phyloP scores from a whole-genome alignment of 2,797 vertebrate species.

The Rhynchonycteris naso region DNA sequence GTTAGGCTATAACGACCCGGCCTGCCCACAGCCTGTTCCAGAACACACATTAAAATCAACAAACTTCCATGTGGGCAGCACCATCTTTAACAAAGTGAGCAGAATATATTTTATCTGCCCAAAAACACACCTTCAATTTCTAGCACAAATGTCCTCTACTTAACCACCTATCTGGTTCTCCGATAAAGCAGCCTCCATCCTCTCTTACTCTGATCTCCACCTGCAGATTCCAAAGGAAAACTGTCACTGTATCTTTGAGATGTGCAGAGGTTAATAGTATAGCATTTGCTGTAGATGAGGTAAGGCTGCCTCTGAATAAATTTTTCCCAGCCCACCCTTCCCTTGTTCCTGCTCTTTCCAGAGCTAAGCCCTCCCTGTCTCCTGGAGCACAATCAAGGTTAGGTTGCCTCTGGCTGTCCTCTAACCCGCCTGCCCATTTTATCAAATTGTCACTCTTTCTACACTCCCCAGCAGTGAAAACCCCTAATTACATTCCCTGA shows the following conservation, averaged over 20 bases:
- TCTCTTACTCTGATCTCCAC: not conserved
- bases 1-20: too few species aligned
- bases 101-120: too few species aligned
- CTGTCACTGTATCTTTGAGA: not conserved
- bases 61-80: too few species aligned
- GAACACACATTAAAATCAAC: too few species aligned
- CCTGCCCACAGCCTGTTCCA: too few species aligned
- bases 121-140: not conserved
- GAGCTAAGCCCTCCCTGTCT: not conserved
- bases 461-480: not conserved
- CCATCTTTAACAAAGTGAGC: too few species aligned
- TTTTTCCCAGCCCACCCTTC: not conserved
- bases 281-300: not conserved
- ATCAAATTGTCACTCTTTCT: not conserved
- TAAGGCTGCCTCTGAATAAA: not conserved
- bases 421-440: not conserved
- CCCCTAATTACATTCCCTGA: not conserved
- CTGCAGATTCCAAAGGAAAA: not conserved
- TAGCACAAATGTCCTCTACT: not conserved
- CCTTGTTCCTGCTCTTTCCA: not conserved
- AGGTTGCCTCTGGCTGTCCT: not conserved
- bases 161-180: not conserved
- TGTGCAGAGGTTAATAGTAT: not conserved
- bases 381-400: not conserved
- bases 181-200: not conserved